Percentiles rank a stretch among this genome's conserved stretches.
Conservation (phyloP, 2,113 vertebrate species). For the Ancistrus triradiatus region DNA sequence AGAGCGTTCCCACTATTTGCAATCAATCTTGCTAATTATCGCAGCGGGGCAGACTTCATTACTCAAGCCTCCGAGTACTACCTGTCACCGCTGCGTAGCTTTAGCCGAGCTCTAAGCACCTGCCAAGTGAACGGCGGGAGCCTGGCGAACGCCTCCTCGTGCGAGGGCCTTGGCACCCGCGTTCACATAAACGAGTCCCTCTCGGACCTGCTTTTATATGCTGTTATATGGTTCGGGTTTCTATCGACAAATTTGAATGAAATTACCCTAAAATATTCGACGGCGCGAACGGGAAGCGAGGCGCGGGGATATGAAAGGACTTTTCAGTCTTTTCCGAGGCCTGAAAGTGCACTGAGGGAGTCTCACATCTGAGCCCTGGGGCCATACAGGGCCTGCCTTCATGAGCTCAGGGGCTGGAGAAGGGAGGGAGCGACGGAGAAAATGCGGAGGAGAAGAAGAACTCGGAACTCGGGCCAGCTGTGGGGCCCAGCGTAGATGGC, state of each 20-base stretch:
- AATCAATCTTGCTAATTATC: conserved; percentile 31
- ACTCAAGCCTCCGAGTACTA: conserved; percentile 29
- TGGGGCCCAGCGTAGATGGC: conserved; percentile 44
- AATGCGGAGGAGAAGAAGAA: conserved; percentile 21
- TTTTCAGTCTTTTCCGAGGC: conserved; percentile 41
- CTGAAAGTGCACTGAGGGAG: conserved; percentile 42
- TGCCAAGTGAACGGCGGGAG: conserved; percentile 41
- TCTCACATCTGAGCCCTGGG: conserved; percentile 48
- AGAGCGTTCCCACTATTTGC: conserved; percentile 11
- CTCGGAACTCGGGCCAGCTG: conserved; percentile 40
- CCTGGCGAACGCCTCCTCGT: conserved; percentile 29
- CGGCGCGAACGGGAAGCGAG: conserved; percentile 21
- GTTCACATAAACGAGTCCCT: conserved; percentile 46
- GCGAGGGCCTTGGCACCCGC: conserved; percentile 15
- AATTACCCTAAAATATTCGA: conserved; percentile 44
- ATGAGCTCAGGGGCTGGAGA: conserved; percentile 34
- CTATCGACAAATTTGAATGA: conserved; percentile 48
- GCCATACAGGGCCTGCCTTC: conserved; percentile 47
- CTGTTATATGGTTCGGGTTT: conserved; percentile 48
- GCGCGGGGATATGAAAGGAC: conserved; percentile 44
- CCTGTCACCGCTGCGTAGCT: conserved; percentile 38
- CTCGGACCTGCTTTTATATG: conserved; percentile 44
- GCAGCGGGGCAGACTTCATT: conserved; percentile 37
- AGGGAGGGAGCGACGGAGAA: conserved; percentile 13
- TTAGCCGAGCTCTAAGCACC: conserved; percentile 35